These are phyloP conservation scores for Halictus rubicundus DNA, from an alignment of 1,140 invertebrate genomes.

Conservation along the genomic window DNA sequence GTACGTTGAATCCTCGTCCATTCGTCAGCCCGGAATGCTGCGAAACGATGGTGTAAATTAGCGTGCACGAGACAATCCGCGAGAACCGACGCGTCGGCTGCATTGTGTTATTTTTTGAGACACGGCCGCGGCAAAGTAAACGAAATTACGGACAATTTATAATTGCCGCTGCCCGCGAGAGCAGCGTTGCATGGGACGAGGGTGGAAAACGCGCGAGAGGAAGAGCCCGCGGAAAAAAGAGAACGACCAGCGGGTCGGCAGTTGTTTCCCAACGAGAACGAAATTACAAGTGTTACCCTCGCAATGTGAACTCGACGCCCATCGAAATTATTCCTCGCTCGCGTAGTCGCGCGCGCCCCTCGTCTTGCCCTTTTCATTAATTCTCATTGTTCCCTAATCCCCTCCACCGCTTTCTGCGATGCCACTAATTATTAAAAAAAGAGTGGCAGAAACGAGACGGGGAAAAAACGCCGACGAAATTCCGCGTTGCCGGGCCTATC, in stretches of 20 bases:
- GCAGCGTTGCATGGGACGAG: neutral
- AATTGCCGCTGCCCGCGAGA: slow-evolving; percentile 54
- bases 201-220: slow-evolving; percentile 17
- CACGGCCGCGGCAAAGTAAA: slow-evolving; percentile 46
- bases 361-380: slow-evolving; percentile 51
- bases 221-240: slow-evolving; percentile 3
- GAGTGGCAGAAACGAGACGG: neutral
- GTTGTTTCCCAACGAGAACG: slow-evolving; percentile 65
- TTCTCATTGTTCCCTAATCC: slow-evolving; percentile 45
- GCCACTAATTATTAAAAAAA: slow-evolving; percentile 40
- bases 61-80: slow-evolving; percentile 7
- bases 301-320: slow-evolving; percentile 51
- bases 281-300: slow-evolving; percentile 64
- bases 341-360: slow-evolving; percentile 34
- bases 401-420: slow-evolving; percentile 18
- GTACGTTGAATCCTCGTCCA: neutral
- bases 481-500: too few relatives aligned
- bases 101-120: slow-evolving; percentile 20
- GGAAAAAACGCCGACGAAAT: neutral
- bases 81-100: neutral
- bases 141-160: slow-evolving; percentile 68
- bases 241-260: slow-evolving; percentile 40
- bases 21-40: neutral
- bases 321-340: slow-evolving; percentile 59
- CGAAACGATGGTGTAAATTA: slow-evolving; percentile 10